Conservation (phyloP, 2,888 invertebrate species). For the Ptycholaimellus sp. region DNA sequence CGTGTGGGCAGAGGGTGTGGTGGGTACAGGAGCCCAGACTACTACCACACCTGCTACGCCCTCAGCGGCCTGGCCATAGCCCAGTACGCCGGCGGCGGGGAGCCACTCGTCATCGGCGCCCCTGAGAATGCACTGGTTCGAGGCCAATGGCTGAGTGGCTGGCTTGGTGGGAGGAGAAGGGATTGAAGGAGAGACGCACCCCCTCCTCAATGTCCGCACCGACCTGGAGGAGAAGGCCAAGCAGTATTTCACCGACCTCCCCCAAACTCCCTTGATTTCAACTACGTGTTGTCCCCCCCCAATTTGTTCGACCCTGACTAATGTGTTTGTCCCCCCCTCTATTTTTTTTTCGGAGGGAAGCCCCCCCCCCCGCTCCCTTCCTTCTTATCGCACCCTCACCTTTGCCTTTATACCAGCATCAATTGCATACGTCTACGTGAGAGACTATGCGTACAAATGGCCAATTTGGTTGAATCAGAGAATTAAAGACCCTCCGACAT, state of each 20-base stretch:
- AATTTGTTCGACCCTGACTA: too few species aligned
- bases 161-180: neutral
- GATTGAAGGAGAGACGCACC: conserved; percentile 10
- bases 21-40: conserved; percentile 47
- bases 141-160: neutral
- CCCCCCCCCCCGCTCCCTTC: too few species aligned
- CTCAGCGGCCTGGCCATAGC: conserved; percentile 78
- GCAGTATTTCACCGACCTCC: conserved; percentile 10
- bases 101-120: conserved; percentile 12
- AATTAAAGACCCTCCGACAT: neutral
- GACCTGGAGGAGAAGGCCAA: conserved; percentile 10
- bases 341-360: too few species aligned
- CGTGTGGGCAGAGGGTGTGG: too few species aligned
- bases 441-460: too few species aligned
- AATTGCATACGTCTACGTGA: too few species aligned
- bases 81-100: conserved; percentile 38
- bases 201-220: conserved; percentile 13
- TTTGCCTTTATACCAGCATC: neutral
- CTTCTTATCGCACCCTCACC: too few species aligned
- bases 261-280: too few species aligned
- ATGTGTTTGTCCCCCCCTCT: too few species aligned
- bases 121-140: conserved; percentile 11
- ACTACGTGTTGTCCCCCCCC: too few species aligned
- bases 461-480: neutral
- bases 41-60: conserved; percentile 89